Evolutionary conservation across 2,113 vertebrate genomes (phyloP).

Genomic region (Embiotoca jacksoni): DNA sequence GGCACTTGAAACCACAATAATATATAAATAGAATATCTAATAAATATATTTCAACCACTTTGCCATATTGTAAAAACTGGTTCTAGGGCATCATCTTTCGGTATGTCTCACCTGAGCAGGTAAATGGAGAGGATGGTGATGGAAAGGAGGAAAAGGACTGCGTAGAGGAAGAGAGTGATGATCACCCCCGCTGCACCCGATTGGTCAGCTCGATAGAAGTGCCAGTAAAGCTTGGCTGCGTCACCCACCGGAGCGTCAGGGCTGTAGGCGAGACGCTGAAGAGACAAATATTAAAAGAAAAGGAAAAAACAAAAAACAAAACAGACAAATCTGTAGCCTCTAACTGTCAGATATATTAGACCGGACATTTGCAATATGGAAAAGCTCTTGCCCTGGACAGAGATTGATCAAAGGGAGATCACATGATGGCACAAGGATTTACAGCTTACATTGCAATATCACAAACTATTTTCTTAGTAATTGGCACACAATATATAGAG

Average conservation of each 20-base stretch:
- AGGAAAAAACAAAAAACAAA: not conserved
- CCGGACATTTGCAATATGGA: conserved; percentile 21
- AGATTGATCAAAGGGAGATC: not conserved
- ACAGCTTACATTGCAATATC: not conserved
- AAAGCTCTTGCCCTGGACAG: not conserved
- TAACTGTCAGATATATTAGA: not conserved
- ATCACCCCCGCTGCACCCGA: conserved; percentile 86
- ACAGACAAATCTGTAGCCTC: not conserved
- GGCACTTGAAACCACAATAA: too few relatives aligned
- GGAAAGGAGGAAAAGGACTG: conserved; percentile 87
- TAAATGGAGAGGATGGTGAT: conserved; percentile 87
- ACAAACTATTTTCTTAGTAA: not conserved
- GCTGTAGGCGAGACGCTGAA: conserved; percentile 85
- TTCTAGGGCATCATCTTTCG: not conserved
- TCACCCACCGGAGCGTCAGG: conserved; percentile 88
- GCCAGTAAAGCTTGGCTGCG: conserved; percentile 94
- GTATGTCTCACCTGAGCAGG: conserved; percentile 89
- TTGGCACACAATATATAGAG: not conserved
- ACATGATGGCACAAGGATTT: conserved; percentile 2
- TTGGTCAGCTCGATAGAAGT: conserved; percentile 84
- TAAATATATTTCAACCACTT: too few relatives aligned
- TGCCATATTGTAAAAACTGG: too few relatives aligned
- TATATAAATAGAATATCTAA: too few relatives aligned
- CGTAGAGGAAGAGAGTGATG: conserved; percentile 89
- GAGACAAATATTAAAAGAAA: conserved; percentile 15